phyloP scores from a whole-genome alignment of 2,888 invertebrate species.

The Osedax fenrisi region DNA sequence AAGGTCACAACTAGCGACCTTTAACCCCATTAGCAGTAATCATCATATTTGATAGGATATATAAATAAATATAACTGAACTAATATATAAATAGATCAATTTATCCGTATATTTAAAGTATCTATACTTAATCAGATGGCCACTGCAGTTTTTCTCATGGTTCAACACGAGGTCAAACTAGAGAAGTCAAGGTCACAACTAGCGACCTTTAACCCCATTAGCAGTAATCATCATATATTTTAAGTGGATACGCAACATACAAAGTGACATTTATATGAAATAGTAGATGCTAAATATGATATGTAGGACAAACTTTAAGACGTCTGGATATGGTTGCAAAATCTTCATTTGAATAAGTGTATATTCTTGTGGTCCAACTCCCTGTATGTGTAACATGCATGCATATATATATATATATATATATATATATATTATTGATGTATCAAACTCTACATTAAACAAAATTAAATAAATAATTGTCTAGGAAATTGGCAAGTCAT shows the following conservation, averaged over 20 bases:
- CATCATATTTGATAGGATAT: background rate
- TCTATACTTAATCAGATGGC: background rate
- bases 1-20: background rate
- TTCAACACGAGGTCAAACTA: background rate
- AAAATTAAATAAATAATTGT: too few species aligned
- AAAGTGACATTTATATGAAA: background rate
- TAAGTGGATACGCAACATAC: too few species aligned
- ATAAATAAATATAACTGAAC: background rate
- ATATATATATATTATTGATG: too few species aligned
- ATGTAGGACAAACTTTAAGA: slow-evolving; percentile 52
- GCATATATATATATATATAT: too few species aligned
- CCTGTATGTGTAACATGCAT: too few species aligned
- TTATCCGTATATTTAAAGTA: too few species aligned
- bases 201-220: background rate
- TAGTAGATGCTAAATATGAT: background rate
- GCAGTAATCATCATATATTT: background rate
- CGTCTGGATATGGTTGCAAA: slow-evolving; percentile 61
- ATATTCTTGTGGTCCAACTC: slow-evolving; percentile 94
- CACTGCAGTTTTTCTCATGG: background rate
- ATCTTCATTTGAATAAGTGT: slow-evolving; percentile 86
- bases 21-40: background rate
- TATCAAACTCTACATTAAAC: too few species aligned
- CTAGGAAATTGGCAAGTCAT: too few species aligned
- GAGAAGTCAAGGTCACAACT: background rate
- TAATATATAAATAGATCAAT: too few species aligned